phyloP scores from a whole-genome alignment of 2,888 invertebrate species.

The Hylaea fasciaria region DNA sequence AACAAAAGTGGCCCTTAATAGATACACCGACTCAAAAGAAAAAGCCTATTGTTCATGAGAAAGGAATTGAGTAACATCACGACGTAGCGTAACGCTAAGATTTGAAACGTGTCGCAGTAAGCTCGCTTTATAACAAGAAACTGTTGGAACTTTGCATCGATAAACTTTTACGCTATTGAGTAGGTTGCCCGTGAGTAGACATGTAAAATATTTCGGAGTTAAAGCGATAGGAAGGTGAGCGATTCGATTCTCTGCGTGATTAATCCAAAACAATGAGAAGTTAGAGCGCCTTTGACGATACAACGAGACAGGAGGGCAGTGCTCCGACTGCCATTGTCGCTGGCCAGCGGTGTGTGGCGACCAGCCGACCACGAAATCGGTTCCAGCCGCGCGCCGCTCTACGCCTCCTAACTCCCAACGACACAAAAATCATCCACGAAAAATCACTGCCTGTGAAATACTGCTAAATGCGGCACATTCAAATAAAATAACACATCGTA shows the following conservation, averaged over 20 bases:
- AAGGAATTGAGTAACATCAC: no score
- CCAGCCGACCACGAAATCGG: conserved; percentile 81
- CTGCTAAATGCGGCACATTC: conserved; percentile 29
- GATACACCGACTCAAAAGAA: no score
- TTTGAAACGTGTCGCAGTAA: no score
- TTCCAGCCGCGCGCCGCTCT: conserved; percentile 60
- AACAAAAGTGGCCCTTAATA: no score
- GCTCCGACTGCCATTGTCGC: conserved; percentile 74
- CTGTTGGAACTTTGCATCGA: no score
- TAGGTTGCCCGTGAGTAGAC: background rate
- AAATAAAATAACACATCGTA: conserved; percentile 18
- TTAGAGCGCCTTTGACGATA: conserved; percentile 54
- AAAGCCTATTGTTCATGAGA: no score
- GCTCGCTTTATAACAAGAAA: no score
- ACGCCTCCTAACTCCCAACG: conserved; percentile 42
- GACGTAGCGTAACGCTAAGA: no score
- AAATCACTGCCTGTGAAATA: conserved; percentile 42
- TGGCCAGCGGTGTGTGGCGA: conserved; percentile 76
- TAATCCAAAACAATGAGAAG: conserved; percentile 71
- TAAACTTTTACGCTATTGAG: no score
- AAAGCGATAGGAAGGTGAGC: conserved; percentile 44
- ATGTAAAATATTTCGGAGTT: background rate
- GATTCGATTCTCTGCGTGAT: conserved; percentile 60
- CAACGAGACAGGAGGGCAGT: conserved; percentile 64
- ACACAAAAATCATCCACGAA: conserved; percentile 45